Evolutionary conservation across 1,140 invertebrate species (phyloP).

Genomic region (Eurosta solidaginis): DNA sequence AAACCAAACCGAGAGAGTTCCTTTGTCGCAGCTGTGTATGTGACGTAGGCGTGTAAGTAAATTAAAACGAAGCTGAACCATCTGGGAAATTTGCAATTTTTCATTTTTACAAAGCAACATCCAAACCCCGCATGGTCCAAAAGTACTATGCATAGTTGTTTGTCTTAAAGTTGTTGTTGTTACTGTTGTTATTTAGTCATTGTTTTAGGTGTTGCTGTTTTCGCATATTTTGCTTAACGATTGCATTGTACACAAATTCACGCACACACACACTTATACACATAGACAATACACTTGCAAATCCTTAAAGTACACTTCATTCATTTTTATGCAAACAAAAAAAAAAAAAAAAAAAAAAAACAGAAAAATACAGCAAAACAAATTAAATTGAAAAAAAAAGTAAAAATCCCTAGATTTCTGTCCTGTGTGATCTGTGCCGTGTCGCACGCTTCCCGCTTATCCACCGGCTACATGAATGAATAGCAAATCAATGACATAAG

Average conservation of each 20-base stretch:
- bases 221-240: not conserved
- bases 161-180: not conserved
- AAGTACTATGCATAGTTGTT: not conserved
- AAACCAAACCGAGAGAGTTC: not conserved
- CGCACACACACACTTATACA: not conserved
- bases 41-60: conserved; percentile 2
- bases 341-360: no score
- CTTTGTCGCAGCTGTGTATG: not conserved
- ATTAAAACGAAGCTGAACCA: conserved; percentile 19
- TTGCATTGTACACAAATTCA: not conserved
- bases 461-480: not conserved
- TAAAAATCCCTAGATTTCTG: not conserved
- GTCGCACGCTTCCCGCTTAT: conserved; percentile 12
- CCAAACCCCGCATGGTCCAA: no score
- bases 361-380: no score
- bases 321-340: no score
- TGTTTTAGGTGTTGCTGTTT: conserved; percentile 15
- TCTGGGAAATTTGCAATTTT: conserved; percentile 23
- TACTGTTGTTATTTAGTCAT: not conserved
- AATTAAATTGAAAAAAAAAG: no score
- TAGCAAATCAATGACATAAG: conserved; percentile 16
- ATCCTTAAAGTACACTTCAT: not conserved
- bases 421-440: not conserved
- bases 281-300: not conserved
- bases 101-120: no score